Evolutionary conservation across 2,113 vertebrate genomes (phyloP), one percentile per base, ranked within the genome.

Genomic region (Panthera leo): DNA sequence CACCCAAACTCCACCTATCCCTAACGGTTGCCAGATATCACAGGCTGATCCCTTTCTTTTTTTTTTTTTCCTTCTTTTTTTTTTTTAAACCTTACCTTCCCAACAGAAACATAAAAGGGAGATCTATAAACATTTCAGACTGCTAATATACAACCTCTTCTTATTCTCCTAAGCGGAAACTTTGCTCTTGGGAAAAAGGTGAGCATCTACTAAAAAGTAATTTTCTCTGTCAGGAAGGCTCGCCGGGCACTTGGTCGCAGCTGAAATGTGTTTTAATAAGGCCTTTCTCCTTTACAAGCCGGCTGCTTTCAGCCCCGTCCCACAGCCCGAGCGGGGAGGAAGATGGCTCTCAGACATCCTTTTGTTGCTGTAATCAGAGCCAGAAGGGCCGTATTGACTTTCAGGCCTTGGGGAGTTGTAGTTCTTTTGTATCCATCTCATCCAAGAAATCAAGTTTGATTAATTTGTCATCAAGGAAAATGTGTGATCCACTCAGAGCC

Each of bases 381-480:
- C 98, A 98, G 98, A 97, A 97, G 97, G 94, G 70, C 58, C 42
- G 45, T 92, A 94, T 63, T 97, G 94, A 97, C 97, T 96, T 95
- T 93, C 31, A 42, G 90, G 89, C 97, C 94, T 79, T 85, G 67
- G 97, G 96, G 96, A 98, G 93, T 97, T 23, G 2, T 58, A 5
- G 83, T 94, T 94, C 97, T 98, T 98, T 98, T 98, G 97, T 98
- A 97, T 91, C 98, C 94, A 97, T 96, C 31, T 11, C 96, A 83
- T 97, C 91, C 93, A 95, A 98, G 97, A 96, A 98, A 98, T 91
- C 91, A 97, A 97, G 93, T 98, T 97, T 97, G 97, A 98, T 98
- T 98, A 98, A 98, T 98, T 98, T 98, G 95, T 98, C 97, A 97
- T 95, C n/a, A 29, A 97, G 96, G 95, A 96, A 87, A 98, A 96